Percentiles rank a stretch among this genome's conserved stretches.
Conservation (phyloP, 2,113 vertebrate species). For the Rhinoderma darwinii region DNA sequence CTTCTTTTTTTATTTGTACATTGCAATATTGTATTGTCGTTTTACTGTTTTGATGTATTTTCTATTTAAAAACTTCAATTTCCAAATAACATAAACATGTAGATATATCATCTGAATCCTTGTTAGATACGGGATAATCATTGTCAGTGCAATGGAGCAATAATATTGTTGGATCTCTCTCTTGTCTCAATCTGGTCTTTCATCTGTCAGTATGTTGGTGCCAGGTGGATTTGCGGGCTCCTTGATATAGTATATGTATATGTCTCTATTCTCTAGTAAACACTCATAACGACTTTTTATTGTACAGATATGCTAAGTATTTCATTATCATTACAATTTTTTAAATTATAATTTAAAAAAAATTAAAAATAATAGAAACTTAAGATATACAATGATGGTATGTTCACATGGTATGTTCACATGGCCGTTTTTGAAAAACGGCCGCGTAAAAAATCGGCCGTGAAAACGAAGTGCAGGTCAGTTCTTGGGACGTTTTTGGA, state of each 20-base stretch:
- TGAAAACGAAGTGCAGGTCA: too few species aligned
- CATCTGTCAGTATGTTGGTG: conserved; percentile 49
- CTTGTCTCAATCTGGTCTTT: conserved; percentile 49
- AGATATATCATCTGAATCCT: background rate
- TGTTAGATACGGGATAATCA: conserved; percentile 6
- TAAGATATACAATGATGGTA: too few species aligned
- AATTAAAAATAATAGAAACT: background rate
- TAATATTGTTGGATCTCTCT: conserved; percentile 40
- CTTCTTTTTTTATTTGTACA: background rate
- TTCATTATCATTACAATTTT: background rate
- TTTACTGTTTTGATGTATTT: conserved; percentile 21
- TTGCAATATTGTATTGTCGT: background rate
- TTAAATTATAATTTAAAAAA: background rate
- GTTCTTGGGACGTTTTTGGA: too few species aligned
- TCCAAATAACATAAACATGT: background rate
- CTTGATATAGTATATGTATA: background rate
- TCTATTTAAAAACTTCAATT: background rate
- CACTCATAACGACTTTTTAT: background rate
- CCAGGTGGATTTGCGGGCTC: conserved; percentile 29
- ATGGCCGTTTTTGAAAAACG: too few species aligned
- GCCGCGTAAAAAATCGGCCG: too few species aligned
- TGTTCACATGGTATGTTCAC: too few species aligned
- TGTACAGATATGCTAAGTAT: background rate
- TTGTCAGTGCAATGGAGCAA: conserved; percentile 18
- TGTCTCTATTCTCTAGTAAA: conserved; percentile 22